Conservation (phyloP, 2,113 vertebrate genomes). For the Pseudorhombus dupliciocellatus region DNA sequence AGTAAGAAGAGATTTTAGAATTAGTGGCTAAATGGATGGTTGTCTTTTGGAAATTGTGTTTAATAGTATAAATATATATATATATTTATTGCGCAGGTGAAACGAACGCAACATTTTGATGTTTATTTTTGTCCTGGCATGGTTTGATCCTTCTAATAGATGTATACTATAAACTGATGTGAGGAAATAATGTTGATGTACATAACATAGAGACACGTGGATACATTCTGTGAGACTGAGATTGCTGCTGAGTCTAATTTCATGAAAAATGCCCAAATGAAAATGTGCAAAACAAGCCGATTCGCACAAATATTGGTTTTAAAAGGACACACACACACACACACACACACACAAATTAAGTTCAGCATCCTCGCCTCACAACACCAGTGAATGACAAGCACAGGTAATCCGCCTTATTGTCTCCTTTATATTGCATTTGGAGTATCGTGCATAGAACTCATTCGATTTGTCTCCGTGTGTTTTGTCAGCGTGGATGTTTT, state of each 20-base stretch:
- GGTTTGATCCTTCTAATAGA: neutral
- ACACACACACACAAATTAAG: slow-evolving; percentile 7
- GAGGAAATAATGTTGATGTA: neutral
- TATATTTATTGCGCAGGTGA: too few relatives aligned
- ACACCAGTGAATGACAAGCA: slow-evolving; percentile 30
- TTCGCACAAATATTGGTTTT: slow-evolving; percentile 26
- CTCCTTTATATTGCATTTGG: slow-evolving; percentile 29
- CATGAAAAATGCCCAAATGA: neutral
- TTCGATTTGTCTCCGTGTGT: neutral
- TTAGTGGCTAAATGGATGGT: too few relatives aligned
- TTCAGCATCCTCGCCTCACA: neutral
- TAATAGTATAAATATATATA: too few relatives aligned
- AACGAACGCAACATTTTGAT: neutral
- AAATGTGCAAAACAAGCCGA: slow-evolving; percentile 43
- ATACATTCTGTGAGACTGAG: too few relatives aligned
- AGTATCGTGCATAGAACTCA: neutral
- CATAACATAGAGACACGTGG: neutral
- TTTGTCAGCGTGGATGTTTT: neutral
- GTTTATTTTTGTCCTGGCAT: neutral
- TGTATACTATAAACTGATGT: neutral
- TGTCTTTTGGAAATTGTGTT: too few relatives aligned
- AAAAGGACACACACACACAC: slow-evolving; percentile 6
- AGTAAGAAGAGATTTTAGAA: too few relatives aligned
- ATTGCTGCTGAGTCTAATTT: neutral
- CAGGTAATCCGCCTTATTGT: slow-evolving; percentile 40